A percentile compares a stretch with the other conserved stretches of the same genome.
These are phyloP conservation scores for Chalcis sispes DNA, from an alignment of 2,888 invertebrate species.

Conservation along the genomic window DNA sequence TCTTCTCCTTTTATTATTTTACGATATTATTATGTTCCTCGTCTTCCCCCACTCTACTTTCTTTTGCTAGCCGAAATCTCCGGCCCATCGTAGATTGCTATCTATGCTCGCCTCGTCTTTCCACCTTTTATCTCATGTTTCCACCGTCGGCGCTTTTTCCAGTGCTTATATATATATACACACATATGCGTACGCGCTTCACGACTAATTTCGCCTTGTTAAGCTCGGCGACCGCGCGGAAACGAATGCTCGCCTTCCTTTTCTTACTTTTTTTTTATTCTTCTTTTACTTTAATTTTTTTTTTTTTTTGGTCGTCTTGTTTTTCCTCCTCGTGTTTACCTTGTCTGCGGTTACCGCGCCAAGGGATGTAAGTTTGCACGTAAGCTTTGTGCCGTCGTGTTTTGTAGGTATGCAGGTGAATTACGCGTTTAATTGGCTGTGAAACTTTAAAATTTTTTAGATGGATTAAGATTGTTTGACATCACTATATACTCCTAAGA, in stretches of 20 bases:
- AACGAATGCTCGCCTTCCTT: slow-evolving; percentile 42
- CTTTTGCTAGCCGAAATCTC: slow-evolving; percentile 30
- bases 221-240: slow-evolving; percentile 60
- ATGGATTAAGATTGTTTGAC: too few species aligned
- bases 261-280: neutral
- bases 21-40: slow-evolving; percentile 43
- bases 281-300: slow-evolving; percentile 4
- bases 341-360: too few species aligned
- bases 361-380: too few species aligned
- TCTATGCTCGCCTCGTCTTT: slow-evolving; percentile 50
- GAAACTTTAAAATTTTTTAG: too few species aligned
- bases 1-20: slow-evolving; percentile 43
- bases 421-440: neutral
- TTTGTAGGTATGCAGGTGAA: neutral
- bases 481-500: too few species aligned
- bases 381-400: neutral
- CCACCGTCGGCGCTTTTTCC: slow-evolving; percentile 23
- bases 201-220: slow-evolving; percentile 71
- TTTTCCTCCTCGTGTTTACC: too few species aligned
- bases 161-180: neutral
- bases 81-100: slow-evolving; percentile 46
- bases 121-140: slow-evolving; percentile 56
- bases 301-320: too few species aligned
- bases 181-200: slow-evolving; percentile 54
- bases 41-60: neutral